Conservation (phyloP, 1,140 invertebrate species). For the Sitobion miscanthi region DNA sequence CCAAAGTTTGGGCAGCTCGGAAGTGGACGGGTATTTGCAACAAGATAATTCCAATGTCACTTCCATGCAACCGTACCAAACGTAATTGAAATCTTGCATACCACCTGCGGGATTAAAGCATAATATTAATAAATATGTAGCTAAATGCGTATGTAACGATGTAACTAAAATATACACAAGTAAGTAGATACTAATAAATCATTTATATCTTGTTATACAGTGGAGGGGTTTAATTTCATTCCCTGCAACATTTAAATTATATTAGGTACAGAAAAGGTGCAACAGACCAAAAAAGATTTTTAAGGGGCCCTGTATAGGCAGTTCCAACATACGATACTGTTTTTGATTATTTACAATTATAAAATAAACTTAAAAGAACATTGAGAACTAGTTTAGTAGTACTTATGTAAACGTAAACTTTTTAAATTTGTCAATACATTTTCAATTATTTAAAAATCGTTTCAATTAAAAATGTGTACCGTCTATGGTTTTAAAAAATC, state of each 20-base stretch:
- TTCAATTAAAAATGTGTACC: no score
- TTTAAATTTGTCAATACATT: not conserved
- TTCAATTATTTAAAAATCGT: no score
- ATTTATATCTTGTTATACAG: not conserved
- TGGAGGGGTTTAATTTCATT: not conserved
- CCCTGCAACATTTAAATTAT: not conserved
- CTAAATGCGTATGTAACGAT: not conserved
- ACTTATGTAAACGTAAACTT: not conserved
- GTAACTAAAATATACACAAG: not conserved
- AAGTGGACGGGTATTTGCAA: conserved; percentile 90
- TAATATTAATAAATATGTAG: not conserved
- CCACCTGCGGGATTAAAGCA: conserved; percentile 61
- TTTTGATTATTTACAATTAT: not conserved
- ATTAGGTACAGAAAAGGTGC: not conserved
- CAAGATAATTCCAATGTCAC: conserved; percentile 97
- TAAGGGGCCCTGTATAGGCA: not conserved
- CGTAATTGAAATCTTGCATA: conserved; percentile 98
- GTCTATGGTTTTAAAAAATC: no score
- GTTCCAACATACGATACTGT: not conserved
- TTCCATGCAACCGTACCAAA: conserved; percentile 98
- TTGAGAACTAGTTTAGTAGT: not conserved
- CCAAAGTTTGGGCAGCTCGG: conserved; percentile 91
- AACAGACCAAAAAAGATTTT: not conserved
- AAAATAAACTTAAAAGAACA: not conserved
- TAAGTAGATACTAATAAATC: not conserved